phyloP scores from a whole-genome alignment of 2,113 vertebrate species.

The Todiramphus chloris region DNA sequence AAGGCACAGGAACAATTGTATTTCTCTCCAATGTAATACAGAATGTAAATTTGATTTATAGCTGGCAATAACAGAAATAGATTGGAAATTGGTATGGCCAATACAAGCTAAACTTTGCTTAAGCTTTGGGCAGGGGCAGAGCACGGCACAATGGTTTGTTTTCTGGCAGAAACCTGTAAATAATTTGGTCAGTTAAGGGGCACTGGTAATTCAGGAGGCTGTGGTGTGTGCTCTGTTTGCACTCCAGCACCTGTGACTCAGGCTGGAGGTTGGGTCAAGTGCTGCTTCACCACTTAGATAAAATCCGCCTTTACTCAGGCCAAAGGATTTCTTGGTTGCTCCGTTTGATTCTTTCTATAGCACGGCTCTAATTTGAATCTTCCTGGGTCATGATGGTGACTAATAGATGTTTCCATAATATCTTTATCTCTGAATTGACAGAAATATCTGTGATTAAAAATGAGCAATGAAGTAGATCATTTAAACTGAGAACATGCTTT shows the following conservation, averaged over 20 bases:
- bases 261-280: background rate
- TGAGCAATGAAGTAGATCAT: background rate
- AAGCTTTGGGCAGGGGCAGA: background rate
- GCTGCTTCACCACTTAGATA: background rate
- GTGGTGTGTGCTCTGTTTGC: background rate
- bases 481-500: background rate
- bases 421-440: background rate
- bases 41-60: background rate
- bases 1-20: background rate
- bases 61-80: background rate
- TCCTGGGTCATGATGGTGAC: background rate
- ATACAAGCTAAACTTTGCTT: background rate
- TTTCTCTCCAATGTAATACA: conserved; percentile 5
- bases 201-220: rapidly evolving
- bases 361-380: background rate
- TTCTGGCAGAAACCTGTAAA: background rate
- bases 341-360: background rate
- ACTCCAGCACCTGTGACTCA: background rate
- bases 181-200: background rate
- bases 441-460: background rate
- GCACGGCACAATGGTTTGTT: background rate
- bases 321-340: background rate
- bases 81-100: background rate
- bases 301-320: background rate
- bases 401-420: background rate